These are phyloP conservation scores for Plebejus melissa DNA, from an alignment of 2,888 invertebrate species.

Conservation along the genomic window DNA sequence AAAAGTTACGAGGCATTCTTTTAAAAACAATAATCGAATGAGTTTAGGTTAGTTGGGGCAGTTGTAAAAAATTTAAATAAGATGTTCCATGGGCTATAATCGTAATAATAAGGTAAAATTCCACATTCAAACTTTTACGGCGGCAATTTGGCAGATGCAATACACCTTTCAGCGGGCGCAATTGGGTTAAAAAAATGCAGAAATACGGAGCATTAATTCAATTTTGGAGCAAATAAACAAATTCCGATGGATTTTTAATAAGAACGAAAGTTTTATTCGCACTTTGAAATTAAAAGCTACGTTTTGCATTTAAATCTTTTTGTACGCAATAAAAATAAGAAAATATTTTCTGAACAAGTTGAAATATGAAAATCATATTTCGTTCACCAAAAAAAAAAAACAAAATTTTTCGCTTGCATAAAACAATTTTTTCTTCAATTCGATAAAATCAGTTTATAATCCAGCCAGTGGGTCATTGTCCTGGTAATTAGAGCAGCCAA, in stretches of 20 bases:
- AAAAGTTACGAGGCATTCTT: neutral
- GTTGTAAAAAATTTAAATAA: constrained; percentile 10
- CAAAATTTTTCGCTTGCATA: neutral
- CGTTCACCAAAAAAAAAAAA: no score
- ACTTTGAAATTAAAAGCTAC: neutral
- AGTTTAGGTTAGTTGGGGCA: constrained; percentile 5
- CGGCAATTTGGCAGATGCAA: constrained; percentile 16
- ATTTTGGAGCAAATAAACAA: constrained; percentile 17
- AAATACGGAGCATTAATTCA: constrained; percentile 5
- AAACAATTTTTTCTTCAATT: neutral
- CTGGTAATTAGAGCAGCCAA: constrained; percentile 10
- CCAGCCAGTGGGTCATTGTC: constrained; percentile 17
- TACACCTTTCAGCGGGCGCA: constrained; percentile 13
- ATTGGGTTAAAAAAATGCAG: constrained; percentile 14
- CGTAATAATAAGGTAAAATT: neutral
- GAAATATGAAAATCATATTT: neutral
- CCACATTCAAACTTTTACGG: constrained; percentile 1
- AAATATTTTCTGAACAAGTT: neutral
- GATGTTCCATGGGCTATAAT: constrained; percentile 15
- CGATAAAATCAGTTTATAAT: neutral
- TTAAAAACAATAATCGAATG: neutral
- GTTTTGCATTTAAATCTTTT: neutral
- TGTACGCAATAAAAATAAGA: neutral
- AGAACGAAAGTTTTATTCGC: constrained; percentile 11
- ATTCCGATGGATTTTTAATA: constrained; percentile 10